Base-by-base conservation (phyloP, 2,797 vertebrate species). In the Takifugu rubripes region DNA sequence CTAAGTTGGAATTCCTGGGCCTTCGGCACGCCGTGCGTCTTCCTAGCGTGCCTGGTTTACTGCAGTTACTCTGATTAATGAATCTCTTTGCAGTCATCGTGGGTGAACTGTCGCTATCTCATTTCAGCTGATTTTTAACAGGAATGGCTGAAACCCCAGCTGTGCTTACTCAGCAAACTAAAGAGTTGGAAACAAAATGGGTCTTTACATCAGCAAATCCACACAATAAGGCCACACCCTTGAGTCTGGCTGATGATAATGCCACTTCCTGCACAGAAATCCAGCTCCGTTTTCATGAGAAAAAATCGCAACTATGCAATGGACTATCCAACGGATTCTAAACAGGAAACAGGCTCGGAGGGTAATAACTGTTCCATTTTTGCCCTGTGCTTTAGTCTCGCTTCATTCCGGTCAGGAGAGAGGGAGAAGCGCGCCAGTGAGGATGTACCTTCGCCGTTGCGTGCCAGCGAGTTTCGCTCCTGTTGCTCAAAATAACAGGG, bases 401-500 rank as follows among this genome's bases (percentile, higher is more conserved):
- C 49, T 61, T 51, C 75, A 80, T 74, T 69, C 73, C 72, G 76
- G 56, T 62, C 40, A 45, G 44, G 52, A 31, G 15, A 58, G 54
- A 33, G 21, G 3, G 54, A 68, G n/a, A 5, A 49, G 43, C 68
- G 59, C 36, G 49, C 56, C 29, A 68, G 43, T 8, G 42, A 54
- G 57, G 52, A 31, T 7, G 43, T 3, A 44, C 68, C 56, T 25
- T 57, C 42, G 14, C 29, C 6, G n/a, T 56, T 56, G 68, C 64
- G 45, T 69, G 72, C 70, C 75, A 77, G 49, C 54, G 25, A 10
- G 58, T 68, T 67, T 70, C 64, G 50, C 55, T 70, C 64, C 29
- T 36, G 53, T 64, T 61, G 59, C 72, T 74, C 45, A 15, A 64
- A 78, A 70, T 75, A 67, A 78, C 62, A 73, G 62, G 61, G n/a